A percentile compares a stretch with the other conserved stretches of the same genome.
phyloP scores from a whole-genome alignment of 2,888 invertebrate genomes.

The Pantelozetes paolii region DNA sequence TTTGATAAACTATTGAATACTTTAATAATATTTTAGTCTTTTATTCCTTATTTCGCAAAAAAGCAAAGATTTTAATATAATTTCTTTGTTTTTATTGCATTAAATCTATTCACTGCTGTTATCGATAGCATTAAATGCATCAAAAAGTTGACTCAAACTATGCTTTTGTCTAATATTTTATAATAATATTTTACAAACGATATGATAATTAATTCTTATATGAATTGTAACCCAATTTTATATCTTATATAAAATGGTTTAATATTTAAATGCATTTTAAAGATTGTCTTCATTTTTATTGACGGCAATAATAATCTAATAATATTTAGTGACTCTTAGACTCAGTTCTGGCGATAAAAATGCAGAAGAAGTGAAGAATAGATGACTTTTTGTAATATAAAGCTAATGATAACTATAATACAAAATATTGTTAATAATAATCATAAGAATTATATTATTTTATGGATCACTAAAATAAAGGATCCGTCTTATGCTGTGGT shows the following conservation, averaged over 20 bases:
- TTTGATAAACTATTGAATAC: too few species aligned
- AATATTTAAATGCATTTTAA: slow-evolving; percentile 11
- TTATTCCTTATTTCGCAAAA: too few species aligned
- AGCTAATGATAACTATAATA: neutral
- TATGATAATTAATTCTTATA: slow-evolving; percentile 9
- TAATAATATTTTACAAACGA: slow-evolving; percentile 2
- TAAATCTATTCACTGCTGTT: too few species aligned
- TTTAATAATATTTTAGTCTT: too few species aligned
- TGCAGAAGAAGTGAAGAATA: neutral
- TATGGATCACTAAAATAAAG: slow-evolving; percentile 29
- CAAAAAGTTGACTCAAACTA: too few species aligned
- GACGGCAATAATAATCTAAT: slow-evolving; percentile 30
- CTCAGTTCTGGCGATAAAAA: neutral
- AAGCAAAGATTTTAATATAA: too few species aligned
- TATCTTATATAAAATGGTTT: neutral
- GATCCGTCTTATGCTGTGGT: slow-evolving; percentile 16
- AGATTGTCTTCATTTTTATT: slow-evolving; percentile 16
- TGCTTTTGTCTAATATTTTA: too few species aligned
- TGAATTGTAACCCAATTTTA: neutral
- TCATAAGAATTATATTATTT: slow-evolving; percentile 33
- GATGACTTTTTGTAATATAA: neutral
- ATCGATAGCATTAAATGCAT: too few species aligned
- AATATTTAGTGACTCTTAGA: slow-evolving; percentile 20
- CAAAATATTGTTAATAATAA: slow-evolving; percentile 19
- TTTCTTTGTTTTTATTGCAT: too few species aligned